A percentile compares a stretch with the other conserved stretches of the same genome.
phyloP scores from a whole-genome alignment of 1,140 invertebrate genomes.

The Tetragonula clypearis region DNA sequence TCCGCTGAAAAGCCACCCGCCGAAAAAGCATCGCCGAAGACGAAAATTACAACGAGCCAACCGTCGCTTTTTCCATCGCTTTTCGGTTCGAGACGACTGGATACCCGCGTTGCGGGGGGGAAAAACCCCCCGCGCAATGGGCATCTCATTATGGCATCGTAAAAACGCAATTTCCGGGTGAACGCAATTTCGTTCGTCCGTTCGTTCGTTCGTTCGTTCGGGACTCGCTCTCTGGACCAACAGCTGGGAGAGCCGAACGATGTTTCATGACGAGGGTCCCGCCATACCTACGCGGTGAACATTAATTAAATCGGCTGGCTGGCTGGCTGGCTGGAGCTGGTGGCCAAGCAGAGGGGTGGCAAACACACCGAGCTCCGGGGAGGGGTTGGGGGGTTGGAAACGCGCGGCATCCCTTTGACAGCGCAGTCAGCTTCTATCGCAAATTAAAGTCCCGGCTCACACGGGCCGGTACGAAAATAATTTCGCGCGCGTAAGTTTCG shows the following conservation, averaged over 20 bases:
- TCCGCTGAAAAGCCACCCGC: background rate
- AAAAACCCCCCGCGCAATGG: slow-evolving; percentile 1
- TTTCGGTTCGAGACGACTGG: background rate
- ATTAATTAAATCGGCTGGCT: slow-evolving; percentile 70
- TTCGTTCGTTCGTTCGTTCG: background rate
- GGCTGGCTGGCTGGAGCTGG: slow-evolving; percentile 22
- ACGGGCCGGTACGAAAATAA: slow-evolving; percentile 60
- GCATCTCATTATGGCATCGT: slow-evolving; percentile 38
- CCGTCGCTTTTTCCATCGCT: background rate
- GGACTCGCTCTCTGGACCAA: slow-evolving; percentile 42
- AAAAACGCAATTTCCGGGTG: slow-evolving; percentile 45
- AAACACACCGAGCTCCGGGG: background rate
- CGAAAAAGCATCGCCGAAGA: background rate
- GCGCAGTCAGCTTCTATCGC: slow-evolving; percentile 60
- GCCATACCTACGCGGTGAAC: slow-evolving; percentile 48
- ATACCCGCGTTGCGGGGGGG: too few relatives aligned
- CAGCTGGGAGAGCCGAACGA: slow-evolving; percentile 35
- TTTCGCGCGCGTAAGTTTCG: slow-evolving; percentile 44
- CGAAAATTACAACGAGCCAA: background rate
- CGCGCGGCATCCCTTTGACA: slow-evolving; percentile 65
- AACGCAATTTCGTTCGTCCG: slow-evolving; percentile 41
- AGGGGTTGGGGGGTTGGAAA: slow-evolving; percentile 5
- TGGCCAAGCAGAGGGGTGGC: slow-evolving; percentile 33
- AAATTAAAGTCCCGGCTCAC: slow-evolving; percentile 67
- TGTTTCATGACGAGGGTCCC: slow-evolving; percentile 37